Base-by-base conservation (phyloP, 2,888 invertebrate genomes). In the Phaonia tiefii region DNA sequence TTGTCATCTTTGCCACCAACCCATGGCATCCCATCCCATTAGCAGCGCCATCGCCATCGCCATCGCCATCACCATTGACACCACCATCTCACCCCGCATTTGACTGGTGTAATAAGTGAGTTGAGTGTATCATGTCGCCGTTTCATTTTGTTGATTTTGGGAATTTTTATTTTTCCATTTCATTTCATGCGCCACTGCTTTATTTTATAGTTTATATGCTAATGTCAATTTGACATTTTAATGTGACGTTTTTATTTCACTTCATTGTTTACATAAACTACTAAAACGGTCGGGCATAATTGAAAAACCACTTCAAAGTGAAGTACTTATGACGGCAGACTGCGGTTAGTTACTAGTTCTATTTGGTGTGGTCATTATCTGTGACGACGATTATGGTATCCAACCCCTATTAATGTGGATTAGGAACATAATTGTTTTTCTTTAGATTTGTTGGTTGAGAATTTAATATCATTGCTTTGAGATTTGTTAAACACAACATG, bases 131-230 rank as follows among this genome's bases (percentile, higher is more conserved):
- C 20, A 46, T 42, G 15, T 60, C 60, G 46, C 4, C 39, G 26
- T 22, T 42, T 56, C 31, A 44, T 65, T 67, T 63, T 22, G 37
- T 17, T 39, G 42, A n/a, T 25, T 13, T 75, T 44, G 10, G 42
- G 11, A 22, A 54, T 54, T 13, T 22, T 42, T 25, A 11, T 51
- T 37, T 15, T 65, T 49, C 37, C 67, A 71, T 39, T 56, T 75
- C 69, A 83, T 83, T 80, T 83, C 65, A 80, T 75, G 75, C 81
- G 69, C 79, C 81, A 82, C 65, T 75, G 77, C 80, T 71, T 83
- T 63, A 70, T 75, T 83, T 82, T 58, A 82, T 82, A 82, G 83
- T 83, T 82, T 83, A 82, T 82, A 82, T 83, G 83, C 82, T 74
- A 80, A 83, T 80, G 73, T 72, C 76, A 79, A 76, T 73, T 83